phyloP scores from a whole-genome alignment of 2,797 vertebrate species.

The Babyrousa celebensis region DNA sequence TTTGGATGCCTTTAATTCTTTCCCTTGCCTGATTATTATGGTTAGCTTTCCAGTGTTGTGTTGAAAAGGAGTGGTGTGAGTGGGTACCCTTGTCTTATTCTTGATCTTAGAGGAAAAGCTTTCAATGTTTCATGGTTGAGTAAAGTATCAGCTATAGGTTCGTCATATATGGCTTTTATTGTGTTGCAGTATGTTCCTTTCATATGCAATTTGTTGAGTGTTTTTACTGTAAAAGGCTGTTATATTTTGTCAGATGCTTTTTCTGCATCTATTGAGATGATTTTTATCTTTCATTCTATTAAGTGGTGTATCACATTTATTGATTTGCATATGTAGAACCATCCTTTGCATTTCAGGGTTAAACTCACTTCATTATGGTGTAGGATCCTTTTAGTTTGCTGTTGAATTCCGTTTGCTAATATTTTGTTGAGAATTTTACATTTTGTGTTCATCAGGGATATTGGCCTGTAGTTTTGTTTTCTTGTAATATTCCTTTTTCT shows the following conservation, averaged over 20 bases:
- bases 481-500: no score
- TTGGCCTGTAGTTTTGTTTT: no score
- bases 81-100: background rate
- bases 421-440: no score
- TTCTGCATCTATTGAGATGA: background rate
- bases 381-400: no score
- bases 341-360: background rate
- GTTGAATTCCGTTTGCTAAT: no score
- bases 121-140: background rate
- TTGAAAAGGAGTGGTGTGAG: background rate
- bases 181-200: background rate
- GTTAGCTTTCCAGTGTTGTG: no score
- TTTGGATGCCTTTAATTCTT: background rate
- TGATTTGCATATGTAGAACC: background rate
- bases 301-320: background rate
- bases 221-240: background rate
- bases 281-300: background rate
- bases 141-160: no score
- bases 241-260: background rate
- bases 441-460: no score
- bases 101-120: background rate
- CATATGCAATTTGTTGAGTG: background rate
- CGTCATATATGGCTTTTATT: no score
- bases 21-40: background rate
- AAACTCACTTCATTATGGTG: no score